Evolutionary conservation across 2,888 invertebrate genomes (phyloP), one percentile per base, ranked within the genome.

Genomic region (Meteorus cinctellus): DNA sequence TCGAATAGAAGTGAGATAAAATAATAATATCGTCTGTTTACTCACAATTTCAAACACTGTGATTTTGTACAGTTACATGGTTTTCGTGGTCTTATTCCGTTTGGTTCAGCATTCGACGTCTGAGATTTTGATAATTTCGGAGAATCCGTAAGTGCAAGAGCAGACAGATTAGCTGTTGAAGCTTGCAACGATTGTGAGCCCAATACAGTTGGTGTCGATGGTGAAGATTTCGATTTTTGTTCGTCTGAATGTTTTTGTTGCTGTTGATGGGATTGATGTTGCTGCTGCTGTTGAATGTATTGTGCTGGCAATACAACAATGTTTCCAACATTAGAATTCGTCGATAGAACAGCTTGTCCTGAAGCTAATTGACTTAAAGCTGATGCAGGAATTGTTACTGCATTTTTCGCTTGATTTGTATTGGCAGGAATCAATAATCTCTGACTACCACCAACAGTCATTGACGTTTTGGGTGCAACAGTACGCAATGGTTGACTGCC

Each of bases 51-150:
- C 79, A 99, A 92, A 87, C 99, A 99, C 89, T 98, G 98, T 2
- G 98, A 99, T 90, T 98, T 98, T 41, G 98, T 99, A 90, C 99
- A 99, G 90, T 99, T 99, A 90, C 99, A 99, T 12, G 98, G 98
- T 90, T 99, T 99, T 65, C 96, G 92, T 1, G 96, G 94, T 81
- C 95, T 91, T 77, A 92, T 91, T 19, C 92, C 92, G 81, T 91
- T 91, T 6, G 91, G 89, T 76, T 91, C 91, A 12, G 90, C 78
- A 63, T 81, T 63, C 3, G 72, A 73, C 6, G 16, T 66, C 19
- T 48, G 66, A 24, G 65, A 34, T 55, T 51, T 65, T 36, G 48
- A 45, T 24, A 27, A 16, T 36, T 73, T 73, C 12, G 66, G 65
- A 6, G 36, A 55, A 14, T 89, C 89, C n/a, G 80, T 67, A 19